A percentile compares a stretch with the other conserved stretches of the same genome.
Evolutionary conservation across 2,888 invertebrate species (phyloP).

Genomic region (Gibbula magus): DNA sequence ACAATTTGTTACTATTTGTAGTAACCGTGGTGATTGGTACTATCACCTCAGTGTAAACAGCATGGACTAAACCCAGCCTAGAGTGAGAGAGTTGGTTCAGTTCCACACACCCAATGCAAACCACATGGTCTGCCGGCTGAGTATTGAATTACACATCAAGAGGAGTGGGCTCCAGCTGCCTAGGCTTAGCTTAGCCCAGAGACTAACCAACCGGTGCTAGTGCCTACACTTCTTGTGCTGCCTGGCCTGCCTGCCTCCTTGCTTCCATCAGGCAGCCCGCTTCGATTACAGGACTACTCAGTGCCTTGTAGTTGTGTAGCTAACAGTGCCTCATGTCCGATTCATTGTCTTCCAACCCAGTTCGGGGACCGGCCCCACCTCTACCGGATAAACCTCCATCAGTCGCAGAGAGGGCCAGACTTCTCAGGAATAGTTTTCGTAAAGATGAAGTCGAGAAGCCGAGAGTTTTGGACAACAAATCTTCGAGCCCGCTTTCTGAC

Average conservation of each 20-base stretch:
- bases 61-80: neutral
- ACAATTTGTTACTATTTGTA: too few relatives aligned
- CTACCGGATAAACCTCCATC: slow-evolving; percentile 68
- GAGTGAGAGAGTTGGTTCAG: neutral
- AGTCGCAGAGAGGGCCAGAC: slow-evolving; percentile 64
- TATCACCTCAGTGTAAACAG: neutral
- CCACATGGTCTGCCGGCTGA: neutral
- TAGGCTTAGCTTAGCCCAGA: neutral
- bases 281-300: neutral
- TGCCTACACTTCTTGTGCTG: neutral
- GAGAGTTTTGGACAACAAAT: slow-evolving; percentile 42
- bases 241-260: neutral
- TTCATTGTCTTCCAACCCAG: neutral
- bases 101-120: neutral
- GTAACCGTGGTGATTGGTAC: neutral
- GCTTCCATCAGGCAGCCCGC: neutral
- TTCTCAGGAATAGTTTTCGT: slow-evolving; percentile 65
- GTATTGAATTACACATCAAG: slow-evolving; percentile 10
- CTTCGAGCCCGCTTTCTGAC: slow-evolving; percentile 45
- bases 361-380: slow-evolving; percentile 62
- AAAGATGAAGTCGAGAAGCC: slow-evolving; percentile 62
- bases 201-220: neutral
- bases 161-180: slow-evolving; percentile 1
- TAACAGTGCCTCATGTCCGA: slow-evolving; percentile 3
- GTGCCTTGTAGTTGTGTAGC: neutral